phyloP scores from a whole-genome alignment of 2,888 invertebrate species.

The Dendrolimus pini region DNA sequence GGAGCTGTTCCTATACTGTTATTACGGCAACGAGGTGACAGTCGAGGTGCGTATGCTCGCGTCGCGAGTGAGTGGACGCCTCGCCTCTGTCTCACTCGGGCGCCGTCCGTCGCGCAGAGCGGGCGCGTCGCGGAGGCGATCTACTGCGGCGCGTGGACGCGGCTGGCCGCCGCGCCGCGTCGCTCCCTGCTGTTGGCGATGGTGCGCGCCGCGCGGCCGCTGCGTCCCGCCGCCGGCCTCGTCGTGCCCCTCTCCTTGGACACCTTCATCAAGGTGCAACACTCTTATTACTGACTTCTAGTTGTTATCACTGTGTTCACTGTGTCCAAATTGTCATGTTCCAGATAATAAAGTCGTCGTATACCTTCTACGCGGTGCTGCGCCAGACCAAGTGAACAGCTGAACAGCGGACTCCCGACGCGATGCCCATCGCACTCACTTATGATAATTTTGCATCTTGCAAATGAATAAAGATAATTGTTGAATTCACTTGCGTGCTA shows the following conservation, averaged over 20 bases:
- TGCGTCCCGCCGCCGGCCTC: constrained; percentile 62
- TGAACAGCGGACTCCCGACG: background rate
- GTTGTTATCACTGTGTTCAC: too few relatives aligned
- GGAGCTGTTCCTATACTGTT: constrained; percentile 75
- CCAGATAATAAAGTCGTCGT: constrained; percentile 62
- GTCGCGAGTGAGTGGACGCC: background rate
- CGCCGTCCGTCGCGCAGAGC: constrained; percentile 42
- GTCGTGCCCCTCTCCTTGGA: constrained; percentile 68
- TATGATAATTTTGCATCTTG: too few relatives aligned
- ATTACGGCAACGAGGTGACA: constrained; percentile 75
- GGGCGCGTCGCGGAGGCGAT: constrained; percentile 46
- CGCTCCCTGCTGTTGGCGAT: constrained; percentile 57
- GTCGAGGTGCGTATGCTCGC: constrained; percentile 49
- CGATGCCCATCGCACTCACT: background rate
- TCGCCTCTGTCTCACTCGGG: background rate
- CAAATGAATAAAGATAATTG: too few relatives aligned
- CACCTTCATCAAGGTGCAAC: constrained; percentile 60
- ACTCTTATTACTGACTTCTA: background rate
- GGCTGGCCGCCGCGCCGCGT: constrained; percentile 25
- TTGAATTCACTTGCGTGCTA: too few relatives aligned
- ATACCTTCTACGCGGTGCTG: constrained; percentile 61
- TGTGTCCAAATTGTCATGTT: constrained; percentile 9
- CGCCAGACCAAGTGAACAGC: constrained; percentile 54
- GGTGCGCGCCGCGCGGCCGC: constrained; percentile 59
- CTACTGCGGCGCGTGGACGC: constrained; percentile 53